A percentile compares a stretch with the other conserved stretches of the same genome.
These are phyloP conservation scores for Lerista edwardsae DNA, from an alignment of 2,797 vertebrate species.

Conservation along the genomic window DNA sequence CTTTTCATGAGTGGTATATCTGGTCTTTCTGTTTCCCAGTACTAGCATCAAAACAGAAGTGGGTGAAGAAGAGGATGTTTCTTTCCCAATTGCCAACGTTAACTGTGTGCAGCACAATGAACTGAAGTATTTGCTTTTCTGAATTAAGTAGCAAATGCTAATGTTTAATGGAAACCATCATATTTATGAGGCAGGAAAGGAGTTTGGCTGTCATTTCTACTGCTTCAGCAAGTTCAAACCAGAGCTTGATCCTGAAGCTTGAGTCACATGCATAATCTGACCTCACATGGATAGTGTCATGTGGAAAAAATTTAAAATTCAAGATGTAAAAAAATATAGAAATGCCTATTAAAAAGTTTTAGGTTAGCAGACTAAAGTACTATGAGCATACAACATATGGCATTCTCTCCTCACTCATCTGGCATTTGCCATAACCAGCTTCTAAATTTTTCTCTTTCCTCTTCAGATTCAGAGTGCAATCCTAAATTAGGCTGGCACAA, in stretches of 20 bases:
- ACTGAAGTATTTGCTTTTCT: not conserved
- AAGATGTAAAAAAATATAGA: slow-evolving; percentile 56
- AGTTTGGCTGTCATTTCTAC: slow-evolving; percentile 23
- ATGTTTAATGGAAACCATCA: not conserved
- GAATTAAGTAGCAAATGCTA: too few species aligned
- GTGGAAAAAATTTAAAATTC: slow-evolving; percentile 25
- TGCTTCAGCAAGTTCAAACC: not conserved
- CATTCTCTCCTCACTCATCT: slow-evolving; percentile 72
- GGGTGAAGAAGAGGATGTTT: not conserved
- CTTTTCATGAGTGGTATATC: not conserved
- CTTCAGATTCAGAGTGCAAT: slow-evolving; percentile 28
- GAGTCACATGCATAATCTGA: not conserved
- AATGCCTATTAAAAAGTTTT: slow-evolving; percentile 47
- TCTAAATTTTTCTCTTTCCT: slow-evolving; percentile 15
- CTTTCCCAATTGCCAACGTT: not conserved
- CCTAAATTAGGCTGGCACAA: too few species aligned
- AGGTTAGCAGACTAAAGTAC: slow-evolving; percentile 59
- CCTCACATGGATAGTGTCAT: not conserved
- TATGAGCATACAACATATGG: slow-evolving; percentile 72
- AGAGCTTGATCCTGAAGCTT: not conserved
- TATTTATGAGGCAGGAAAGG: not conserved
- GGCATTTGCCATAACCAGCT: slow-evolving; percentile 68
- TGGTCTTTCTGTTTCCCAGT: not conserved
- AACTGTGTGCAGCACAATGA: not conserved
- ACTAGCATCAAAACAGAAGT: not conserved